A percentile compares a stretch with the other conserved stretches of the same genome.
These are phyloP conservation scores for Metallyticus violacea DNA, from an alignment of 2,888 invertebrate genomes.

Conservation along the genomic window DNA sequence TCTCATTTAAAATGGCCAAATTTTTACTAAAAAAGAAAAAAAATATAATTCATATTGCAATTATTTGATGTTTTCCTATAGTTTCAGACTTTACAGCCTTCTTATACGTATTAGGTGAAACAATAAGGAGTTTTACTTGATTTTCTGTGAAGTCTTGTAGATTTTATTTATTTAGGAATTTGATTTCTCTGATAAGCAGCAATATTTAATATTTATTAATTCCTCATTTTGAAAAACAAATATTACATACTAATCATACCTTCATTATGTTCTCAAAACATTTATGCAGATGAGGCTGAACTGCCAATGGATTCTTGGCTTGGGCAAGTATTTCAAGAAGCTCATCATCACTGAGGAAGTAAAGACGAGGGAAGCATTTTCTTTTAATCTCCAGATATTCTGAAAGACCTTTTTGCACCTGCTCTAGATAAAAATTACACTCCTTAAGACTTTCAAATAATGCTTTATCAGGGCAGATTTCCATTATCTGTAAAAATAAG, in stretches of 20 bases:
- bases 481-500: slow-evolving; percentile 54
- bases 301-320: slow-evolving; percentile 70
- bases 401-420: slow-evolving; percentile 71
- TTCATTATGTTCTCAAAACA: slow-evolving; percentile 77
- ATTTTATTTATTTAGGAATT: not conserved
- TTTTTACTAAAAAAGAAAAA: too few relatives aligned
- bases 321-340: slow-evolving; percentile 77
- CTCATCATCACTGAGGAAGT: slow-evolving; percentile 82
- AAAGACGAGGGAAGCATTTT: slow-evolving; percentile 70
- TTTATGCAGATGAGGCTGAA: slow-evolving; percentile 79
- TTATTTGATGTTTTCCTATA: too few relatives aligned
- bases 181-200: not conserved
- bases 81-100: too few relatives aligned
- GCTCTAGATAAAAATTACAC: slow-evolving; percentile 65
- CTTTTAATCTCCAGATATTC: slow-evolving; percentile 78
- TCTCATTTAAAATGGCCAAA: too few relatives aligned
- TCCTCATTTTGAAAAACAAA: not conserved
- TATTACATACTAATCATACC: slow-evolving; percentile 42
- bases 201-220: not conserved
- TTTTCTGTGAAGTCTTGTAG: too few relatives aligned
- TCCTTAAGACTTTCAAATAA: slow-evolving; percentile 68
- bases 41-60: too few relatives aligned
- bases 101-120: too few relatives aligned
- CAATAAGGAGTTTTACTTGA: too few relatives aligned
- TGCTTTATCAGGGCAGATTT: slow-evolving; percentile 60